Conservation (phyloP, 2,888 invertebrate species). For the Netelia virgata region DNA sequence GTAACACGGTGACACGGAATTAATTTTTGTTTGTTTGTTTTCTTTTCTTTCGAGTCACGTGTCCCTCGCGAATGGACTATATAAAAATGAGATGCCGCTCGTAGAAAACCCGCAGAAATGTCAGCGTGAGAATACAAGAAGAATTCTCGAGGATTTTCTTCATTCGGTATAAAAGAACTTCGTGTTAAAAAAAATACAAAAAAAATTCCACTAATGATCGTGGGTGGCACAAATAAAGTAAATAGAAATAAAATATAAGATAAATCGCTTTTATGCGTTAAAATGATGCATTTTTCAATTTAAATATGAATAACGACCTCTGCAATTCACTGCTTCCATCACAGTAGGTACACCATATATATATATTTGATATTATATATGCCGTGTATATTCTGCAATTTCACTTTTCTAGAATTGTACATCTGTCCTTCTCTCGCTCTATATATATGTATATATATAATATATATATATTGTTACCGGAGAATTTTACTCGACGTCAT, state of each 20-base stretch:
- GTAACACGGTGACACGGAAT: conserved; percentile 55
- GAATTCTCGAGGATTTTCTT: conserved; percentile 43
- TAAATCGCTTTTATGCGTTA: conserved; percentile 2
- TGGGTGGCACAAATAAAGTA: not conserved
- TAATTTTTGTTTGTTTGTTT: conserved; percentile 41
- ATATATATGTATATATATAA: too few species aligned
- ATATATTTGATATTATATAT: not conserved
- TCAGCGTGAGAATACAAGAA: conserved; percentile 27
- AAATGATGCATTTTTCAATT: conserved; percentile 38
- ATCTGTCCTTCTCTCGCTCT: too few species aligned
- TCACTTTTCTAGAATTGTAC: too few species aligned
- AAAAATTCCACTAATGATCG: conserved; percentile 9
- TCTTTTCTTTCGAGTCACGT: not conserved
- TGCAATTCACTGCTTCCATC: not conserved
- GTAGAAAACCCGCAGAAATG: conserved; percentile 41
- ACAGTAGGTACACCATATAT: not conserved
- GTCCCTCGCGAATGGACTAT: conserved; percentile 26
- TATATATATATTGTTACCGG: too few species aligned
- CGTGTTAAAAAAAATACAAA: conserved; percentile 19
- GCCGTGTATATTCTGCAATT: conserved; percentile 11
- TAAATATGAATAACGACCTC: conserved; percentile 25
- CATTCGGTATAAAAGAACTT: conserved; percentile 23
- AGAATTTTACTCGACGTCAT: too few species aligned
- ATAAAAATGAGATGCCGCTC: conserved; percentile 28
- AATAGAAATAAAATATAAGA: not conserved